phyloP scores from a whole-genome alignment of 2,797 vertebrate species.

The Enteromius afrohamiltoni region DNA sequence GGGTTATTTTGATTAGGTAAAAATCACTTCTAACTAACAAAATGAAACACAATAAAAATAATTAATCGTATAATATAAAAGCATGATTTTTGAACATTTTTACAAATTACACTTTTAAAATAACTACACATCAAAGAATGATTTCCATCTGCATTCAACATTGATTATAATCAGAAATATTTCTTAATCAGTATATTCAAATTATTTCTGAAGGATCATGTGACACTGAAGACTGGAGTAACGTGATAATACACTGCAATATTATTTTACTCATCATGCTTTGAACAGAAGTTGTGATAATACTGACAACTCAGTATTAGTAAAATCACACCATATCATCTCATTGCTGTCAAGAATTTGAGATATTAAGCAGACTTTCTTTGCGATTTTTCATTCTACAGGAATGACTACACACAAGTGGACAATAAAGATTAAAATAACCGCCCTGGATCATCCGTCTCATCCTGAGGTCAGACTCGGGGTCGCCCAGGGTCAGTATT shows the following conservation, averaged over 20 bases:
- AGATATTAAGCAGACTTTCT: background rate
- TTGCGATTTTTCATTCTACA: background rate
- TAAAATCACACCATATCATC: background rate
- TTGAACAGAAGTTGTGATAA: background rate
- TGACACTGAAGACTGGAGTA: background rate
- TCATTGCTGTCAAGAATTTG: background rate
- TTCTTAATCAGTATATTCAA: background rate
- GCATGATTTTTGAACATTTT: too few relatives aligned
- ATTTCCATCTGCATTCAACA: background rate
- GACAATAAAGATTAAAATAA: slow-evolving; percentile 71
- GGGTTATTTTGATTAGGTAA: background rate
- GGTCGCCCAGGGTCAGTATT: slow-evolving; percentile 74
- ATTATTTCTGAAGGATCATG: background rate
- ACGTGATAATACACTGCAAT: too few relatives aligned
- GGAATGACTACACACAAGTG: slow-evolving; percentile 29
- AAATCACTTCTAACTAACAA: background rate
- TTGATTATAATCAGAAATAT: background rate
- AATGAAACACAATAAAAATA: background rate
- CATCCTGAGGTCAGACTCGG: slow-evolving; percentile 69
- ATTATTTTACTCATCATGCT: background rate
- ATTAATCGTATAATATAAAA: too few relatives aligned
- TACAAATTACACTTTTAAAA: too few relatives aligned
- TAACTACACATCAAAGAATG: background rate
- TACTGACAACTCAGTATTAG: background rate
- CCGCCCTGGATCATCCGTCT: slow-evolving; percentile 68